These are phyloP conservation scores for Scolanthus callimorphus DNA, from an alignment of 92 coral and sea anemone species.

Conservation along the genomic window DNA sequence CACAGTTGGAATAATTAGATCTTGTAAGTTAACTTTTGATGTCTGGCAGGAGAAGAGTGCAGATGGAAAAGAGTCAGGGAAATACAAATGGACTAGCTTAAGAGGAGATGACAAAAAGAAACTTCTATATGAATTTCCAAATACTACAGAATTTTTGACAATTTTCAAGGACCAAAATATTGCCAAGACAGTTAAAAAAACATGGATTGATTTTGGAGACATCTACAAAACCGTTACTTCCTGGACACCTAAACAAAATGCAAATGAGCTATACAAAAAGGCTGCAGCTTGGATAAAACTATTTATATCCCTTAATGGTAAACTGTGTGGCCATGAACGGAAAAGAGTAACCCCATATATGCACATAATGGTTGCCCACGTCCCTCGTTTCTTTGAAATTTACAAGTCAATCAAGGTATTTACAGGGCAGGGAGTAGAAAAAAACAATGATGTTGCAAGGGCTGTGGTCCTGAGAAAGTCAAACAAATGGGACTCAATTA, in stretches of 20 bases:
- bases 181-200: not conserved
- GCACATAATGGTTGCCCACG: constrained; percentile 47
- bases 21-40: constrained; percentile 41
- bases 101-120: constrained; percentile 33
- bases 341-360: constrained; percentile 47
- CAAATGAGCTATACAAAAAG: constrained; percentile 1
- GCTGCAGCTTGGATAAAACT: constrained; percentile 26
- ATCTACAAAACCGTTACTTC: not conserved
- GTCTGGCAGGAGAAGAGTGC: constrained; percentile 48
- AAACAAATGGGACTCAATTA: constrained; percentile 56
- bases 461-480: constrained; percentile 40
- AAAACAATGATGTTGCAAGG: constrained; percentile 40
- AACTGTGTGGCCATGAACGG: constrained; percentile 48
- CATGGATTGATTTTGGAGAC: not conserved
- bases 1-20: too few species aligned
- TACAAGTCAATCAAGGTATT: constrained; percentile 40
- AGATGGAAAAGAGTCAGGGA: constrained; percentile 38
- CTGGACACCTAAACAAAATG: constrained; percentile 9
- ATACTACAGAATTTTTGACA: too few species aligned
- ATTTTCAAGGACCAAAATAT: not conserved
- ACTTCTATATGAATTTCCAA: too few species aligned
- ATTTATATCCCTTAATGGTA: constrained; percentile 39
- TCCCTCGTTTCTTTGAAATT: constrained; percentile 45
- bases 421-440: constrained; percentile 63
- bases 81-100: constrained; percentile 49